Evolutionary conservation across 2,113 vertebrate genomes (phyloP).

Genomic region (Ctenodactylus gundi): DNA sequence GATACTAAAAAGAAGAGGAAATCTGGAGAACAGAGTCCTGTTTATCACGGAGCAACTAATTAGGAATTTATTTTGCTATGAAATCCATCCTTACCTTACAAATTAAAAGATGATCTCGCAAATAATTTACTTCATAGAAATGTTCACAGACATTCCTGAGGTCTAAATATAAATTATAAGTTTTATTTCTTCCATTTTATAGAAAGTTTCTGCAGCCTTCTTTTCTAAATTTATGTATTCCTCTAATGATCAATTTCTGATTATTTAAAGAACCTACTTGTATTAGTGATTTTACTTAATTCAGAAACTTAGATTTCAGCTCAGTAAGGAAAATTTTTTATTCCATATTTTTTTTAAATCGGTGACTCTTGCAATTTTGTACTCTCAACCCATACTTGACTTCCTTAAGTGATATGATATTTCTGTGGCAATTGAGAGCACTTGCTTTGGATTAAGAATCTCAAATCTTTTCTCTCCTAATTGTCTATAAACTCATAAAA

Average conservation of each 20-base stretch:
- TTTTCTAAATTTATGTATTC: conserved; percentile 30
- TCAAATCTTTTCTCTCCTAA: background rate
- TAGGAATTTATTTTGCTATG: background rate
- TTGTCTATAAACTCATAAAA: conserved; percentile 15
- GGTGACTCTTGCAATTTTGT: background rate
- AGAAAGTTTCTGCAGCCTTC: conserved; percentile 25
- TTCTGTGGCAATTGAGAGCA: background rate
- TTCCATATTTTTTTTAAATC: background rate
- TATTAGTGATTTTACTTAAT: background rate
- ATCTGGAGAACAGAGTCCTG: background rate
- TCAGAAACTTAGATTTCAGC: background rate
- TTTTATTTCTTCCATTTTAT: conserved; percentile 18
- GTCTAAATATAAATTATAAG: background rate
- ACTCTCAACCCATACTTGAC: background rate
- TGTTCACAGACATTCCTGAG: background rate
- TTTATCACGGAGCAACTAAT: conserved; percentile 1
- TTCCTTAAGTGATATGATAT: background rate
- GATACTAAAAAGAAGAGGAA: background rate
- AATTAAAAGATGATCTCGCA: conserved; percentile 17
- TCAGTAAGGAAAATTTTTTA: background rate
- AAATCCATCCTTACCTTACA: background rate
- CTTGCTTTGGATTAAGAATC: conserved; percentile 9
- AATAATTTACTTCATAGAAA: conserved; percentile 10
- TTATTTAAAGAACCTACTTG: background rate
- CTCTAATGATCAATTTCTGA: background rate